phyloP scores from a whole-genome alignment of 2,113 vertebrate genomes.

The Psammodynastes pulverulentus region DNA sequence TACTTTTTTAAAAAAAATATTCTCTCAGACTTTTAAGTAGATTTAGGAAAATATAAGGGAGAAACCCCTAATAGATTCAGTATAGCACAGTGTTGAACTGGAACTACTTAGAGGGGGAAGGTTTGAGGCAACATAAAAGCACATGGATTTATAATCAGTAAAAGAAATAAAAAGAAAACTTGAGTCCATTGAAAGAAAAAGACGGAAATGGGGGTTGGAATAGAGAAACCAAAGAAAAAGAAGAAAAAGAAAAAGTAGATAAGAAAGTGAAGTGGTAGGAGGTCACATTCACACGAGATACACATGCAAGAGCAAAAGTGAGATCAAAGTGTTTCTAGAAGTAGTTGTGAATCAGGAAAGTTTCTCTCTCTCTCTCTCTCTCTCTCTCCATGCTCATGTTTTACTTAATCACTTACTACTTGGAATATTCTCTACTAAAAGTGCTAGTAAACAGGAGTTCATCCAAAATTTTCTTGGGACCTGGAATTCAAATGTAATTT shows the following conservation, averaged over 20 bases:
- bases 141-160: not conserved
- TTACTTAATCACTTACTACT: not conserved
- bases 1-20: not conserved
- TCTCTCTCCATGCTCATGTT: not conserved
- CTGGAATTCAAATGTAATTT: not conserved
- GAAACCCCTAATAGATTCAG: not conserved
- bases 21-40: not conserved
- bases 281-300: not conserved
- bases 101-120: not conserved
- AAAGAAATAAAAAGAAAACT: not conserved
- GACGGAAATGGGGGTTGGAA: not conserved
- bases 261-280: too few relatives aligned
- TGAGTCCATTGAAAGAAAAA: not conserved
- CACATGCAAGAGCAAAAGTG: not conserved
- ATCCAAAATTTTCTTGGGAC: not conserved
- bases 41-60: not conserved
- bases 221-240: not conserved
- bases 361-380: too few relatives aligned
- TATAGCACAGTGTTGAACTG: not conserved
- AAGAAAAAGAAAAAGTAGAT: not conserved
- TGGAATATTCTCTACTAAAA: not conserved
- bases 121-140: not conserved
- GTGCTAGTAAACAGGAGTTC: not conserved
- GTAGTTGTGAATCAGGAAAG: not conserved
- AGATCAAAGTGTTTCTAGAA: not conserved